Conservation (phyloP, 2,888 invertebrate genomes). For the Loripinus fragilis region DNA sequence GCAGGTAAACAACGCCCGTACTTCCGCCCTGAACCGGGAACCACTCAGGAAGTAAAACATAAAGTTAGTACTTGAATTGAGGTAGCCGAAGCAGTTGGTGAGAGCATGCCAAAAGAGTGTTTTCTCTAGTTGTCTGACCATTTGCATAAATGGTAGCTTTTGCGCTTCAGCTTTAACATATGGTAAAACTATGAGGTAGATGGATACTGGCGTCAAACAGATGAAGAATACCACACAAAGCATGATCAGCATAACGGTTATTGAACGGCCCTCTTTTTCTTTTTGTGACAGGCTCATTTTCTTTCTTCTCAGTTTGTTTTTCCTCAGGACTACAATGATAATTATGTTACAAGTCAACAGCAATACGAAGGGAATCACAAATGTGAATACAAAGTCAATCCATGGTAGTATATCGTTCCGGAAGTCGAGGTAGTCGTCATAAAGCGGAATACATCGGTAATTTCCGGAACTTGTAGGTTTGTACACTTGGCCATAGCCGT, state of each 20-base stretch:
- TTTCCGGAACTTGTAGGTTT: neutral
- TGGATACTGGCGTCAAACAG: constrained; percentile 63
- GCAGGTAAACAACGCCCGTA: constrained; percentile 55
- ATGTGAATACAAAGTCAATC: constrained; percentile 68
- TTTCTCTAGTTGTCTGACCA: constrained; percentile 17
- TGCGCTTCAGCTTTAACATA: constrained; percentile 44
- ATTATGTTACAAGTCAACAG: constrained; percentile 65
- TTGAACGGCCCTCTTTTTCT: neutral
- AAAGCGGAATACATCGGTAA: constrained; percentile 28
- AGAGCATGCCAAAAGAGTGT: constrained; percentile 53
- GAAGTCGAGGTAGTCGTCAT: constrained; percentile 41
- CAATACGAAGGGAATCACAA: constrained; percentile 64
- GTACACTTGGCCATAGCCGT: constrained; percentile 29
- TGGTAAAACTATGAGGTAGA: constrained; percentile 27
- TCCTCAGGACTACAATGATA: constrained; percentile 56
- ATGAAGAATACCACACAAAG: constrained; percentile 62
- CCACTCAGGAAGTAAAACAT: constrained; percentile 71
- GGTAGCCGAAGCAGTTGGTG: constrained; percentile 64
- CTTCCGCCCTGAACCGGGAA: constrained; percentile 66
- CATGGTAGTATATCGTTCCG: constrained; percentile 61
- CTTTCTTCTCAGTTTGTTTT: constrained; percentile 7
- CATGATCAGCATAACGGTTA: constrained; percentile 55
- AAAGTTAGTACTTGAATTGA: constrained; percentile 70
- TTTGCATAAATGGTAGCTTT: constrained; percentile 14
- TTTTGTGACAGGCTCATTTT: neutral